Percentiles rank a stretch among this genome's conserved stretches.
phyloP scores from a whole-genome alignment of 2,797 vertebrate genomes.

The Adrianichthys oophorus region DNA sequence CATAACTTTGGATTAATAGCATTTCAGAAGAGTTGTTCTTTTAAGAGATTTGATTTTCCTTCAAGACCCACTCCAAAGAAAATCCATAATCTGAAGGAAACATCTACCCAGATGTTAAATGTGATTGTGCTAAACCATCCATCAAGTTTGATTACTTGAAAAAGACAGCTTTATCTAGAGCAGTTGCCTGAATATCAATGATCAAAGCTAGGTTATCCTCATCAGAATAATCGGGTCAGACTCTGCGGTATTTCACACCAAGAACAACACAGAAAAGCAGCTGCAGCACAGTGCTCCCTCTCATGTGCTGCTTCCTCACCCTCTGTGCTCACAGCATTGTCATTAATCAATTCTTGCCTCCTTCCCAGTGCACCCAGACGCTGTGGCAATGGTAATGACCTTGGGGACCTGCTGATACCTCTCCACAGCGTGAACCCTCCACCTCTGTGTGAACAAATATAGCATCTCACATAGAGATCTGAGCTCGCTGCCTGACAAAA shows the following conservation, averaged over 20 bases:
- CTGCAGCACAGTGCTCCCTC: constrained; percentile 38
- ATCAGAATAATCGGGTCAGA: constrained; percentile 3
- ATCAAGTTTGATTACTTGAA: background rate
- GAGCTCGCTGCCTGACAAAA: constrained; percentile 2
- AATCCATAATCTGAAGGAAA: background rate
- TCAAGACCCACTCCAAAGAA: too few species aligned
- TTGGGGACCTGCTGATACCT: constrained; percentile 60
- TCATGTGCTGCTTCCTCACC: constrained; percentile 35
- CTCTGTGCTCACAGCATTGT: constrained; percentile 42
- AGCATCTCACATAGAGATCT: constrained; percentile 33
- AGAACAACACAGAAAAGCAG: constrained; percentile 26
- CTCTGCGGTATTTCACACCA: constrained; percentile 34
- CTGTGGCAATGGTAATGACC: constrained; percentile 71
- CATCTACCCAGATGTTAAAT: background rate
- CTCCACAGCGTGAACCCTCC: constrained; percentile 62
- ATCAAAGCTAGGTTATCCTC: background rate
- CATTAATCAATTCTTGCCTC: constrained; percentile 76
- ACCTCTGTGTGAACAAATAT: constrained; percentile 48
- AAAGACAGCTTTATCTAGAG: background rate
- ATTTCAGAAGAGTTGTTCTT: too few species aligned
- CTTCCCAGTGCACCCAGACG: constrained; percentile 57
- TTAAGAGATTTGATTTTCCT: too few species aligned
- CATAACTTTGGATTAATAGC: too few species aligned
- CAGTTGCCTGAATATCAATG: background rate
- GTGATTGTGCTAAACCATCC: background rate